Base-by-base conservation (phyloP, 92 coral and sea anemone species). In the Pocillopora grandis region DNA sequence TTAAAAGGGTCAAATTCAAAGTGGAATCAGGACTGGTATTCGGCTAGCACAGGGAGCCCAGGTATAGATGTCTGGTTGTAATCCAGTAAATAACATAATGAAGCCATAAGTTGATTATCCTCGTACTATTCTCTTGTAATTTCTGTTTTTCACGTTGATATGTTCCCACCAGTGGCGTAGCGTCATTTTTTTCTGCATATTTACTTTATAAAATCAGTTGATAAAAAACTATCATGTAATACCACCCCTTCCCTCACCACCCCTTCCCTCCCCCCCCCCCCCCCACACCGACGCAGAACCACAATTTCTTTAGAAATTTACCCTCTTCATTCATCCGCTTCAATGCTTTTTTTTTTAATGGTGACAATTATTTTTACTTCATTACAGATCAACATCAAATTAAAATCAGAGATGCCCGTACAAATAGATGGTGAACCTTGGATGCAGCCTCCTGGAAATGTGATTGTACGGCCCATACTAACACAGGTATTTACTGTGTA, bases 351-450 rank as follows among this genome's bases (percentile, higher is more conserved):
- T 62, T 19, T 66, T 61, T 23, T 23, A 0, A 0, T 7, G 49
- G 0, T 23, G 23, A 23, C 52, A 36, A 58, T 17, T 21, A 61
- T 11, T 69, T 16, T 36, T 37, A 77, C 3, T 61, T 11, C 65
- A 20, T 12, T 86, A 17, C 89, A 96, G 98, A 96, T 96, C 71
- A 89, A 96, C 78, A 89, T 96, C 31, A 94, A 84, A 69, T 70
- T 94, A 33, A 96, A 94, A 83, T 92, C 95, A 70, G 99, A 96
- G 77, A 83, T 94, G 78, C 98, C 99, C 15, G 99, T 96, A 23
- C 99, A 96, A 70, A 89, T 96, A 77, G 99, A 96, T 72, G 99
- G 98, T 15, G 99, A 96, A 66, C 99, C 99, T 8, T 96, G 99
- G 99, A 92, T 92, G 93, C 99, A 96, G 81, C 76, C 95, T 52